These are phyloP conservation scores for Salminus brasiliensis DNA, from an alignment of 2,113 vertebrate species.

Conservation along the genomic window DNA sequence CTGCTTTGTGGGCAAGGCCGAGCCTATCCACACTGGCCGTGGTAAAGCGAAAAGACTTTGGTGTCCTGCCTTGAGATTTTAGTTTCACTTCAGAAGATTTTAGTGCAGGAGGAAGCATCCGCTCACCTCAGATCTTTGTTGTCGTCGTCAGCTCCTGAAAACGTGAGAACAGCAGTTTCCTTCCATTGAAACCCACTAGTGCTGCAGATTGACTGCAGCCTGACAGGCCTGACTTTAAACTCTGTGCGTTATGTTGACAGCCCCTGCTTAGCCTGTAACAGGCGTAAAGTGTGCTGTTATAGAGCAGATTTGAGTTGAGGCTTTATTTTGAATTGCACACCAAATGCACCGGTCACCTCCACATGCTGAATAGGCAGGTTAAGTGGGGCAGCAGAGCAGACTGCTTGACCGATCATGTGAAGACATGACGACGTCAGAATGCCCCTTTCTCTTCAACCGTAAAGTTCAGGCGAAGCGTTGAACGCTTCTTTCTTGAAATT, in stretches of 20 bases:
- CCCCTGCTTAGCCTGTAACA: not conserved
- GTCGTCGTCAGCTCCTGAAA: not conserved
- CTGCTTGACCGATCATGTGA: not conserved
- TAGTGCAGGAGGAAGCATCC: not conserved
- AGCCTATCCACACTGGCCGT: not conserved
- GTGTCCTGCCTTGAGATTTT: not conserved
- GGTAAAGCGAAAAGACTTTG: not conserved
- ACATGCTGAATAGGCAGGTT: not conserved
- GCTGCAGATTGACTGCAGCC: not conserved
- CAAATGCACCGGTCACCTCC: not conserved
- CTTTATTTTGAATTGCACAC: not conserved
- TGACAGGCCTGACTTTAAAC: not conserved
- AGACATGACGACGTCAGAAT: not conserved
- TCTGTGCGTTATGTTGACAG: not conserved
- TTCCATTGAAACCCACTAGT: conserved; percentile 17
- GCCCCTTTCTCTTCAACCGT: not conserved
- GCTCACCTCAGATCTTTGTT: not conserved
- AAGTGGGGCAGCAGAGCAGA: not conserved
- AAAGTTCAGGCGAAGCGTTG: not conserved
- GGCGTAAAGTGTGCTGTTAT: too few relatives aligned
- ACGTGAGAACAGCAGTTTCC: conserved; percentile 4
- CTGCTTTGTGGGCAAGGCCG: not conserved
- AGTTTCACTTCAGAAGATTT: too few relatives aligned
- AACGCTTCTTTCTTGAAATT: not conserved
- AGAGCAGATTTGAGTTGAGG: too few relatives aligned